Evolutionary conservation across 2,888 invertebrate genomes (phyloP).

Genomic region (Synanthedon formicaeformis): DNA sequence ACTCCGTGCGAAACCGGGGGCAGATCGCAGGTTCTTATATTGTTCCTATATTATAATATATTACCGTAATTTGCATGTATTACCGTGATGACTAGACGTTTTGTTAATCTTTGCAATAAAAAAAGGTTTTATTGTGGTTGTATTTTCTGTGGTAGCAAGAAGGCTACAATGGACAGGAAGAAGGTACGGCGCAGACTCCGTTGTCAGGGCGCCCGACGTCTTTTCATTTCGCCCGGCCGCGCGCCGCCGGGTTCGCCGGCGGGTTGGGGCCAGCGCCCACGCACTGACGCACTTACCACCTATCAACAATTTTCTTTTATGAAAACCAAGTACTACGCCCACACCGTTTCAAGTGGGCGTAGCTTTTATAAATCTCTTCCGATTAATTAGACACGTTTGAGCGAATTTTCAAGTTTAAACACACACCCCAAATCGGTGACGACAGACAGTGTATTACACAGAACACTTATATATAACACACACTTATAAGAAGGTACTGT

Average conservation of each 20-base stretch:
- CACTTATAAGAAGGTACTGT: too few species aligned
- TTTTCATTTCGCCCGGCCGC: conserved; percentile 2
- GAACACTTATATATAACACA: too few species aligned
- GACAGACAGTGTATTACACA: too few species aligned
- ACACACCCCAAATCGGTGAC: background rate
- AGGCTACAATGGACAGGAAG: conserved; percentile 1
- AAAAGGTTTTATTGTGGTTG: background rate
- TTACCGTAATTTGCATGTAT: background rate
- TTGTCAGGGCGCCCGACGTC: conserved; percentile 12
- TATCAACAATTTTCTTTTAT: background rate
- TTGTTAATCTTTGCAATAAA: background rate
- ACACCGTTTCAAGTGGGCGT: background rate
- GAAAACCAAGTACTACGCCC: background rate
- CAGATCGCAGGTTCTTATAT: too few species aligned
- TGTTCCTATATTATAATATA: too few species aligned
- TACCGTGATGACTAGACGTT: background rate
- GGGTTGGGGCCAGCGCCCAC: conserved; percentile 20
- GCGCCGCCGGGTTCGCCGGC: conserved; percentile 9
- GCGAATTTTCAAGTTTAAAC: background rate
- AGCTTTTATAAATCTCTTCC: background rate
- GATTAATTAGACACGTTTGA: background rate
- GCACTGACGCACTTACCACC: conserved; percentile 18
- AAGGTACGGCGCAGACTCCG: conserved; percentile 7
- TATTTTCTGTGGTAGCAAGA: background rate
- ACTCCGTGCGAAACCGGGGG: too few species aligned